phyloP scores from a whole-genome alignment of 2,797 vertebrate species.

The Dermochelys coriacea region DNA sequence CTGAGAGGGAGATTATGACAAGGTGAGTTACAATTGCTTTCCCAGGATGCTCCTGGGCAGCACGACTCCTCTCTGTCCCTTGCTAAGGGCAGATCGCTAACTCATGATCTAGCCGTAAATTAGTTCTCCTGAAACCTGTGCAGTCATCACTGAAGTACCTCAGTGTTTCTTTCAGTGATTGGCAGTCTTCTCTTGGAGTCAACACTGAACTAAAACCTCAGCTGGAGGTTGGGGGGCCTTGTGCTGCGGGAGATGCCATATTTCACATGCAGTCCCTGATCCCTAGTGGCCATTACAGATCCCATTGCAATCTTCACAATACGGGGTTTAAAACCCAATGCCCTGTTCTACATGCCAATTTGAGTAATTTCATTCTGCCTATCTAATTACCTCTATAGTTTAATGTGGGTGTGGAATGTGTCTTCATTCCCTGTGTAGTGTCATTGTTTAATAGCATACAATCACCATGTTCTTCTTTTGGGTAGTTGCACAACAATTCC shows the following conservation, averaged over 20 bases:
- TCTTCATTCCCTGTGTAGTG: background rate
- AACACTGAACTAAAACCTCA: background rate
- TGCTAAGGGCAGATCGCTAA: background rate
- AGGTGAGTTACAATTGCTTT: background rate
- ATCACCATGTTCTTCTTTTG: background rate
- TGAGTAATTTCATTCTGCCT: background rate
- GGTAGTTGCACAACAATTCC: background rate
- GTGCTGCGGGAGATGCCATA: background rate
- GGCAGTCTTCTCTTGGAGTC: background rate
- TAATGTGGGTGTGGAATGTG: background rate
- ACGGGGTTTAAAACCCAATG: background rate
- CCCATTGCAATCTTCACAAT: rapidly evolving
- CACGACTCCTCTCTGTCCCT: too few species aligned
- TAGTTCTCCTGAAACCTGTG: background rate
- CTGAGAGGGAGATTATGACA: rapidly evolving
- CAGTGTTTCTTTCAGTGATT: background rate
- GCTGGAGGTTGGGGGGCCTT: rapidly evolving
- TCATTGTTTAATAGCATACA: background rate
- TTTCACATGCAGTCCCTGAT: background rate
- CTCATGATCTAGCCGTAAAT: background rate
- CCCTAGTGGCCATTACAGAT: background rate
- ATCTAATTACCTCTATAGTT: background rate
- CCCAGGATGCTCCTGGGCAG: background rate
- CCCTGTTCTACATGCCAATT: background rate
- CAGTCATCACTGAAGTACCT: background rate